These are phyloP conservation scores for Austrolebias charrua DNA, from an alignment of 2,797 vertebrate species.

Conservation along the genomic window DNA sequence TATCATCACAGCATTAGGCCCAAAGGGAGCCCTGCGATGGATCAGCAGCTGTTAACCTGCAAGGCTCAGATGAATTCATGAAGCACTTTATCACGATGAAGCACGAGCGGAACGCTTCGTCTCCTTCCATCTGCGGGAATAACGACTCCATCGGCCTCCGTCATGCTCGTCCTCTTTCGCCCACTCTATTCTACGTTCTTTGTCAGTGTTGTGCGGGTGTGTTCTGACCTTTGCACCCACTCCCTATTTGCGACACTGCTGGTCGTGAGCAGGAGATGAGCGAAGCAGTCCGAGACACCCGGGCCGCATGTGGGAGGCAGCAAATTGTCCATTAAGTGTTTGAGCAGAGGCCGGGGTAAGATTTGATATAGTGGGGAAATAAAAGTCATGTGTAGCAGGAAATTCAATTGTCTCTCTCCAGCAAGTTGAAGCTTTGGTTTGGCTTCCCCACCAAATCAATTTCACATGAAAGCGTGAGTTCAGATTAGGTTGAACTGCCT, in stretches of 20 bases:
- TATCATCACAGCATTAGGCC: slow-evolving; percentile 77
- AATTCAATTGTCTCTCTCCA: slow-evolving; percentile 82
- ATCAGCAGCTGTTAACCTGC: slow-evolving; percentile 71
- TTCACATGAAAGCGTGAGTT: slow-evolving; percentile 69
- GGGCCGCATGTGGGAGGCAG: slow-evolving; percentile 75
- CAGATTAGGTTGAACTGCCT: slow-evolving; percentile 67
- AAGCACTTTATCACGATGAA: slow-evolving; percentile 70
- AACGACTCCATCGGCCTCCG: slow-evolving; percentile 34
- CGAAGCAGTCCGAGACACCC: slow-evolving; percentile 49
- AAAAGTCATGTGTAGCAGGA: slow-evolving; percentile 84
- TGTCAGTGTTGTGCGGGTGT: slow-evolving; percentile 14
- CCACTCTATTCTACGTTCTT: slow-evolving; percentile 22
- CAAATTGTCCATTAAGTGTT: slow-evolving; percentile 83
- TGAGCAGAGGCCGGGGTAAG: slow-evolving; percentile 79
- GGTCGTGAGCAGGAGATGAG: slow-evolving; percentile 54
- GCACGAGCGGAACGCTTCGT: slow-evolving; percentile 66
- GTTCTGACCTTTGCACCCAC: slow-evolving; percentile 56
- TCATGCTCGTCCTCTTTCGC: slow-evolving; percentile 25
- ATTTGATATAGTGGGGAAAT: slow-evolving; percentile 85
- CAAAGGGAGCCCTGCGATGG: slow-evolving; percentile 67
- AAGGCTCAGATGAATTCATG: slow-evolving; percentile 68
- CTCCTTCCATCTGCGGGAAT: slow-evolving; percentile 66
- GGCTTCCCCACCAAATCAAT: slow-evolving; percentile 78
- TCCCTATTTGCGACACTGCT: slow-evolving; percentile 45
- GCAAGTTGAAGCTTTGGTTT: slow-evolving; percentile 75